Percentiles rank a stretch among this genome's conserved stretches.
phyloP scores from a whole-genome alignment of 2,797 vertebrate genomes.

The Phoebastria nigripes region DNA sequence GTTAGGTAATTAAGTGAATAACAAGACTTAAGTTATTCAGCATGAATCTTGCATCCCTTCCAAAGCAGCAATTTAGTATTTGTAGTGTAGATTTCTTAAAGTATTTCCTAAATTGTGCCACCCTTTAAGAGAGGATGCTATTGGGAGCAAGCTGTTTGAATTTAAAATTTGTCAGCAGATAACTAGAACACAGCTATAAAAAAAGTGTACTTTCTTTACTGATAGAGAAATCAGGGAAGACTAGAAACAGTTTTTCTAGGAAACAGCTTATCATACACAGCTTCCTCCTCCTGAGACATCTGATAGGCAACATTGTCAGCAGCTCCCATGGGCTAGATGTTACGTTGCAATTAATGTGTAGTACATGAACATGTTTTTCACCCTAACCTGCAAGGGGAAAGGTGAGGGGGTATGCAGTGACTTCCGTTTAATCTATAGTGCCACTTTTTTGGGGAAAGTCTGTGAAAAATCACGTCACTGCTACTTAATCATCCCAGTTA shows the following conservation, averaged over 20 bases:
- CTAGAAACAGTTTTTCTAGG: not conserved
- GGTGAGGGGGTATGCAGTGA: not conserved
- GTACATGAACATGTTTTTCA: not conserved
- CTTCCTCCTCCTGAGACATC: not conserved
- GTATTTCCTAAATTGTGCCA: not conserved
- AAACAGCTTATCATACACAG: not conserved
- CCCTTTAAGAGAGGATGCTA: not conserved
- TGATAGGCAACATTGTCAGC: not conserved
- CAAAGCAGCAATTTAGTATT: not conserved
- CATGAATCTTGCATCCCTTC: not conserved
- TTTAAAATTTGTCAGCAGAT: not conserved
- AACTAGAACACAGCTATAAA: not conserved
- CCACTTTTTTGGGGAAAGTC: not conserved
- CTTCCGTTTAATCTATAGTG: not conserved
- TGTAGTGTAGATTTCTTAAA: not conserved
- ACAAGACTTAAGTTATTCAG: not conserved
- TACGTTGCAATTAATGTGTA: accelerated
- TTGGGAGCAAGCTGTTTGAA: not conserved
- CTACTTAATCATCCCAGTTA: not conserved
- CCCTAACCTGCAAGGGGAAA: not conserved
- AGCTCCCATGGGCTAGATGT: not conserved
- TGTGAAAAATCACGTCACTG: not conserved
- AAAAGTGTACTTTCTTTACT: not conserved
- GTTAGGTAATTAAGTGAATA: not conserved
- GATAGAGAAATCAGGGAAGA: not conserved